Percentiles rank a stretch among this genome's conserved stretches.
These are phyloP conservation scores for Neoseiulus cucumeris DNA, from an alignment of 1,140 invertebrate species.

Conservation along the genomic window DNA sequence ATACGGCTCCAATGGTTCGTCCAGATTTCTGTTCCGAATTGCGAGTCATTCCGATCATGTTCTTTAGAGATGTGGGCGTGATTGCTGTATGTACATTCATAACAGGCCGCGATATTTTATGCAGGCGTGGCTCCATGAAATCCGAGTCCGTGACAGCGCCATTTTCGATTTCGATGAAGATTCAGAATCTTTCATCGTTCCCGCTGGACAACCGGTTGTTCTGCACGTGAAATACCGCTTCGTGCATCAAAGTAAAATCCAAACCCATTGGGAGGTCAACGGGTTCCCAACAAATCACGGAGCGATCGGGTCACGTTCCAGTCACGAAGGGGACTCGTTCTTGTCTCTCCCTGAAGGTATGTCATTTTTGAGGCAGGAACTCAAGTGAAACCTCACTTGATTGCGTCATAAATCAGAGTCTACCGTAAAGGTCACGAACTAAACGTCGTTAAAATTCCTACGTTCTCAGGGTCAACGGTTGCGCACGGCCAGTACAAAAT, in stretches of 20 bases:
- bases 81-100: too few relatives aligned
- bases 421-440: too few relatives aligned
- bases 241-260: not conserved
- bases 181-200: not conserved
- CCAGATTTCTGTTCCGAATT: too few relatives aligned
- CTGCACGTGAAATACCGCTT: constrained; percentile 3
- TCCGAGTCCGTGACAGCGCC: not conserved
- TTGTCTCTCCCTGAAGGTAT: not conserved
- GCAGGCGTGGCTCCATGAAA: not conserved
- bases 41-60: too few relatives aligned
- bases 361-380: not conserved
- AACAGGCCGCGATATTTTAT: too few relatives aligned
- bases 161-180: not conserved
- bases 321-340: constrained; percentile 2
- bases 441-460: too few relatives aligned
- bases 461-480: not conserved
- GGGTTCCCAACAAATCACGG: not conserved
- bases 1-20: not conserved
- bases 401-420: too few relatives aligned
- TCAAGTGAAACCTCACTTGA: too few relatives aligned
- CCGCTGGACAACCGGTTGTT: not conserved
- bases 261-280: constrained; percentile 6
- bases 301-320: not conserved
- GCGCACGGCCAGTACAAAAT: not conserved
- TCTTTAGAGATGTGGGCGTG: too few relatives aligned